phyloP scores from a whole-genome alignment of 1,140 invertebrate species.

The Thereuonema tuberculata region DNA sequence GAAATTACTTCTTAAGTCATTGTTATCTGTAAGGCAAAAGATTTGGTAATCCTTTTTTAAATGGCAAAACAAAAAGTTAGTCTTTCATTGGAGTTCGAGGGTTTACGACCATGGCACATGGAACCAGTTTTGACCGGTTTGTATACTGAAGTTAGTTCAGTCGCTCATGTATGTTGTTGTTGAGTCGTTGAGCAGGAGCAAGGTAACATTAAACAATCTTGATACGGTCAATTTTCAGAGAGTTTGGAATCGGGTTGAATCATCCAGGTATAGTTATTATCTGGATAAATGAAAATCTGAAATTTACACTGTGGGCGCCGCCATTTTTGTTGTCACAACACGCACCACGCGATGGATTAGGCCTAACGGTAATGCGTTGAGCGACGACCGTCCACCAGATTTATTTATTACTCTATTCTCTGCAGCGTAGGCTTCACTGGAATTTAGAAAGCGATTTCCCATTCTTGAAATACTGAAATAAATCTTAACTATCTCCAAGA shows the following conservation, averaged over 20 bases:
- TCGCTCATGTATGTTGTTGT: neutral
- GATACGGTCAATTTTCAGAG: neutral
- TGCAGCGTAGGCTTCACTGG: neutral
- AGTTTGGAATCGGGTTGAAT: neutral
- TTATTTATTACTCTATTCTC: neutral
- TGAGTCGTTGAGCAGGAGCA: no score
- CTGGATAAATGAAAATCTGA: neutral
- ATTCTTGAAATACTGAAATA: neutral
- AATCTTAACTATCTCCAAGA: neutral
- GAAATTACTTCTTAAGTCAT: no score
- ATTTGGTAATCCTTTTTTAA: no score
- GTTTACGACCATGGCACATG: neutral
- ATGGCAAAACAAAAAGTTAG: no score
- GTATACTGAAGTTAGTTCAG: neutral
- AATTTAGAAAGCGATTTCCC: neutral
- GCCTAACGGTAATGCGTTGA: neutral
- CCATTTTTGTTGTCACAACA: conserved; percentile 10
- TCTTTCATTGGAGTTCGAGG: no score
- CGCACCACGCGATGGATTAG: neutral
- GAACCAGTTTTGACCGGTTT: conserved; percentile 8
- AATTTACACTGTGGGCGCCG: conserved; percentile 3
- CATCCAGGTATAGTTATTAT: neutral
- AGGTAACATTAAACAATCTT: neutral
- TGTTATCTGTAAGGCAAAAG: no score
- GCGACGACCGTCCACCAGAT: no score